A percentile compares a stretch with the other conserved stretches of the same genome.
Conservation (phyloP, 2,888 invertebrate genomes). For the Pammene aurita region DNA sequence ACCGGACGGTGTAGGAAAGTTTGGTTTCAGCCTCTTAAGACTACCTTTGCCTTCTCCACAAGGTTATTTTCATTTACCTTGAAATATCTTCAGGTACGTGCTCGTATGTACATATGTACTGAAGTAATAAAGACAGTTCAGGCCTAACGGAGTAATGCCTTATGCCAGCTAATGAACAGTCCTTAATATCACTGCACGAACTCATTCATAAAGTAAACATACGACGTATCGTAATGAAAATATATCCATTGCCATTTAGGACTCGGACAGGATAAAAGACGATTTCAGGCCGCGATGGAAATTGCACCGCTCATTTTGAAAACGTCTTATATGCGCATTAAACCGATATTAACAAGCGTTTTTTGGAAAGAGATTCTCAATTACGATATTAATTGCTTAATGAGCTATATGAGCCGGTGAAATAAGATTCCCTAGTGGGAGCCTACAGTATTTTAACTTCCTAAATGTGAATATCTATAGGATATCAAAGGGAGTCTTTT, state of each 20-base stretch:
- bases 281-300: slow-evolving; percentile 15
- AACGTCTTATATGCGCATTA: slow-evolving; percentile 6
- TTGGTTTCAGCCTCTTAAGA: no score
- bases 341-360: neutral
- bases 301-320: slow-evolving; percentile 1
- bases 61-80: no score
- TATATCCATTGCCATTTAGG: slow-evolving; percentile 30
- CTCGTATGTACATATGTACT: no score
- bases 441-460: neutral
- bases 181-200: slow-evolving; percentile 5
- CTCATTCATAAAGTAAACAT: slow-evolving; percentile 25
- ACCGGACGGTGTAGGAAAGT: no score
- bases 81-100: no score
- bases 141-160: slow-evolving; percentile 12
- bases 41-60: no score
- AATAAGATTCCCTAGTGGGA: neutral
- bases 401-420: neutral
- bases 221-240: slow-evolving; percentile 24
- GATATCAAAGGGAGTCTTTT: neutral
- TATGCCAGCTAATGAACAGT: slow-evolving; percentile 7
- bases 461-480: neutral
- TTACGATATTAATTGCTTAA: no score
- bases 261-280: slow-evolving; percentile 17
- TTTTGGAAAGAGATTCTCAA: neutral
- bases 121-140: neutral